A percentile compares a stretch with the other conserved stretches of the same genome.
phyloP scores from a whole-genome alignment of 2,888 invertebrate species.

The Yponomeuta cagnagella region DNA sequence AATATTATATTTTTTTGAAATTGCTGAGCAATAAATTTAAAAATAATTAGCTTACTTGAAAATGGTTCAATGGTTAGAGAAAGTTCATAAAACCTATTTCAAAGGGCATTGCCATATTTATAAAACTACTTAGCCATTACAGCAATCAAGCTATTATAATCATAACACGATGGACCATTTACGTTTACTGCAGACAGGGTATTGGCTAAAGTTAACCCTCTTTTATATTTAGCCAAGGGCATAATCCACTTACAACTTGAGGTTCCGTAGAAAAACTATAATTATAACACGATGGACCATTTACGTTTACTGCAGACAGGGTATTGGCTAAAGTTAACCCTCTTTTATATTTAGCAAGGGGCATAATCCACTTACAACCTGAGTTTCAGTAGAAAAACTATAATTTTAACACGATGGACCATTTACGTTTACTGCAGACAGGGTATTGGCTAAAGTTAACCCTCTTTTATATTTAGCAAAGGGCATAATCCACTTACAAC shows the following conservation, averaged over 20 bases:
- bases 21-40: too few relatives aligned
- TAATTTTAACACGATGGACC: neutral
- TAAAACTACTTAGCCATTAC: neutral
- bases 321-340: slow-evolving; percentile 5
- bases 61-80: too few relatives aligned
- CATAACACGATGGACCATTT: slow-evolving; percentile 7
- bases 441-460: slow-evolving; percentile 8
- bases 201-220: slow-evolving; percentile 4
- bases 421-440: slow-evolving; percentile 8
- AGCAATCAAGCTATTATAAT: slow-evolving; percentile 6
- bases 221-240: neutral
- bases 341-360: neutral
- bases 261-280: slow-evolving; percentile 4
- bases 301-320: slow-evolving; percentile 9
- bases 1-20: too few relatives aligned
- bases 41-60: too few relatives aligned
- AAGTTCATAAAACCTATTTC: too few relatives aligned
- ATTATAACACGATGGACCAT: slow-evolving; percentile 1
- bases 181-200: slow-evolving; percentile 6
- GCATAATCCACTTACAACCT: neutral
- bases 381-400: neutral
- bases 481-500: neutral
- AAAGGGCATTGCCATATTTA: too few relatives aligned
- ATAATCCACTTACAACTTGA: neutral
- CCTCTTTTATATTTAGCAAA: neutral